Evolutionary conservation across 1,140 invertebrate genomes (phyloP).

Genomic region (Thaumatotibia leucotreta): DNA sequence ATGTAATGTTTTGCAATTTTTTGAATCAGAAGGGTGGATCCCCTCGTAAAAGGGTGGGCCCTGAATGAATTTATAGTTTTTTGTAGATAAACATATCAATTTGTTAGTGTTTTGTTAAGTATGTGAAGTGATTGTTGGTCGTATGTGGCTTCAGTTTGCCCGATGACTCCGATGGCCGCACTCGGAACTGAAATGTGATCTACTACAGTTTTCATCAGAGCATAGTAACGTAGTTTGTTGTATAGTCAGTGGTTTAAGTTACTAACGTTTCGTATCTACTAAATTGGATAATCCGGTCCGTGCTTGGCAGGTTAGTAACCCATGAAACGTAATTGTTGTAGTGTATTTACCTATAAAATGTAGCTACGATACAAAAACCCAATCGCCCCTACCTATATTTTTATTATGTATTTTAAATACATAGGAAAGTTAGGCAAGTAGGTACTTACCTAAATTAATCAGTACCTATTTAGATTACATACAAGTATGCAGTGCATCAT

Average conservation of each 20-base stretch:
- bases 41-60: slow-evolving; percentile 70
- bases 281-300: not conserved
- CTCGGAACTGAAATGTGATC: slow-evolving; percentile 30
- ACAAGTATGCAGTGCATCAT: too few relatives aligned
- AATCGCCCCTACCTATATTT: too few relatives aligned
- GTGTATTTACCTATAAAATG: too few relatives aligned
- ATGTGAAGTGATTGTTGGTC: slow-evolving; percentile 60
- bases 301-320: not conserved
- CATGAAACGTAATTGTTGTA: too few relatives aligned
- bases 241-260: not conserved
- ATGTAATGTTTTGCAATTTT: slow-evolving; percentile 73
- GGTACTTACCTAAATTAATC: too few relatives aligned
- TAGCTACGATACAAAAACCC: too few relatives aligned
- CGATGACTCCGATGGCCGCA: slow-evolving; percentile 43
- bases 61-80: slow-evolving; percentile 71
- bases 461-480: too few relatives aligned
- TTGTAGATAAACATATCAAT: slow-evolving; percentile 76
- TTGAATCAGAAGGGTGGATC: slow-evolving; percentile 70
- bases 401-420: too few relatives aligned
- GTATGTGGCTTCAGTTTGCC: slow-evolving; percentile 8
- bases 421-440: too few relatives aligned
- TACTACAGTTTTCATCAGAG: too few relatives aligned
- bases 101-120: slow-evolving; percentile 74
- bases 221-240: not conserved
- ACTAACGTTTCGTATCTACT: too few relatives aligned